A percentile compares a stretch with the other conserved stretches of the same genome.
phyloP scores from a whole-genome alignment of 1,140 invertebrate species.

The Drosophila azteca region DNA sequence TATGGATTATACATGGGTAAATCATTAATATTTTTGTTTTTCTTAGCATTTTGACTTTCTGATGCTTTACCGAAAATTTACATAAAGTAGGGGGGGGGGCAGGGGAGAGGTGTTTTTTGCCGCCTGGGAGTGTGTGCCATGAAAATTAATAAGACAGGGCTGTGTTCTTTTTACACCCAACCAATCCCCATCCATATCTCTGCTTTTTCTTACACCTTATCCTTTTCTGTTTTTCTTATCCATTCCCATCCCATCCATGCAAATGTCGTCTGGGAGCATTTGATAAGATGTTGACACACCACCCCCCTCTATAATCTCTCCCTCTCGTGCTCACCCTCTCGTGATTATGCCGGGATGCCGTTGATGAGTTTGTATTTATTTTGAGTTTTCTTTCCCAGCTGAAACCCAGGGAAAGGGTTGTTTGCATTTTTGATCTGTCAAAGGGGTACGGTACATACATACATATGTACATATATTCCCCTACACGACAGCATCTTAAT shows the following conservation, averaged over 20 bases:
- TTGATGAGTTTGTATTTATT: conserved; percentile 37
- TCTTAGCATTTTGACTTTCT: conserved; percentile 65
- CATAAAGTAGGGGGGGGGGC: conserved; percentile 63
- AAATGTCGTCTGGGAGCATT: conserved; percentile 31
- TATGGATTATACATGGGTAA: conserved; percentile 74
- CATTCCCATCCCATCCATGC: background rate
- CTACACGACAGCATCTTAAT: background rate
- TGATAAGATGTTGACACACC: conserved; percentile 41
- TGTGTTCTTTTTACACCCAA: background rate
- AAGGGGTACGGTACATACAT: no score
- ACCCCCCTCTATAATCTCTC: background rate
- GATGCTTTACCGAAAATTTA: conserved; percentile 56
- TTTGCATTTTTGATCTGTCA: conserved; percentile 4
- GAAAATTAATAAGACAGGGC: conserved; percentile 67
- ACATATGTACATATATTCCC: conserved; percentile 1
- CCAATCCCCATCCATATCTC: background rate
- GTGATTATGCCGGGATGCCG: conserved; percentile 1
- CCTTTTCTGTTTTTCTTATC: conserved; percentile 16
- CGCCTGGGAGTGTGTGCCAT: conserved; percentile 12
- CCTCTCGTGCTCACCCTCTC: background rate
- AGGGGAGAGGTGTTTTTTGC: conserved; percentile 18
- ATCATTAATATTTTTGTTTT: conserved; percentile 80
- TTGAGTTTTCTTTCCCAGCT: conserved; percentile 17
- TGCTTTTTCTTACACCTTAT: conserved; percentile 3
- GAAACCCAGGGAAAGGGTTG: background rate